phyloP scores from a whole-genome alignment of 1,140 invertebrate genomes.

The Sipha flava region DNA sequence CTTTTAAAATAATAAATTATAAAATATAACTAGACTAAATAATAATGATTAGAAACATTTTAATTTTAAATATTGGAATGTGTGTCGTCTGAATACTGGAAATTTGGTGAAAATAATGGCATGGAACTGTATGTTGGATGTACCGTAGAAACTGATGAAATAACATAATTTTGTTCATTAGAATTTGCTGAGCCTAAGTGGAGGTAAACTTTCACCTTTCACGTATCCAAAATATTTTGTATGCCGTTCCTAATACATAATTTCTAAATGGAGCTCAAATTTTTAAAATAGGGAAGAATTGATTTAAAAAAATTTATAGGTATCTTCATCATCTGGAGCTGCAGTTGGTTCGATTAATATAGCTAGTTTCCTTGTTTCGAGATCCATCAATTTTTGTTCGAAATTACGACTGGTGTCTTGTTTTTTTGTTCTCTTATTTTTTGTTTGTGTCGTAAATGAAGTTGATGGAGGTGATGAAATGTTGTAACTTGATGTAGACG shows the following conservation, averaged over 20 bases:
- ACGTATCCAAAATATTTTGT: background rate
- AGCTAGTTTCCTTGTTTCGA: background rate
- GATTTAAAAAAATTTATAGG: background rate
- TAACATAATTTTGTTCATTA: background rate
- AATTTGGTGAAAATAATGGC: background rate
- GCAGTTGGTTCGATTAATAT: background rate
- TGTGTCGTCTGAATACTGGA: background rate
- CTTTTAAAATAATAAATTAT: background rate
- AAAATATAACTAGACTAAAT: background rate
- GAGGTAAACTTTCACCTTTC: background rate
- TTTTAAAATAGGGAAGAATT: background rate
- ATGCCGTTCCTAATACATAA: background rate
- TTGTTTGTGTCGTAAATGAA: background rate
- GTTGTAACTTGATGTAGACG: background rate
- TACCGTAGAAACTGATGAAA: no score
- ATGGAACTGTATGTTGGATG: background rate
- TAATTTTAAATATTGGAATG: background rate
- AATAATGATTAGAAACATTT: no score
- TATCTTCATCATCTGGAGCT: background rate
- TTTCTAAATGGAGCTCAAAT: background rate
- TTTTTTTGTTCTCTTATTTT: background rate
- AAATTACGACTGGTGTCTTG: background rate
- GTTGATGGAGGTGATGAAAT: background rate
- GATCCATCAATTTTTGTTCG: background rate
- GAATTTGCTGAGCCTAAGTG: background rate